Percentiles rank a stretch among this genome's conserved stretches.
These are phyloP conservation scores for Peromyscus melanophrys DNA, from an alignment of 2,797 vertebrate species.

Conservation along the genomic window DNA sequence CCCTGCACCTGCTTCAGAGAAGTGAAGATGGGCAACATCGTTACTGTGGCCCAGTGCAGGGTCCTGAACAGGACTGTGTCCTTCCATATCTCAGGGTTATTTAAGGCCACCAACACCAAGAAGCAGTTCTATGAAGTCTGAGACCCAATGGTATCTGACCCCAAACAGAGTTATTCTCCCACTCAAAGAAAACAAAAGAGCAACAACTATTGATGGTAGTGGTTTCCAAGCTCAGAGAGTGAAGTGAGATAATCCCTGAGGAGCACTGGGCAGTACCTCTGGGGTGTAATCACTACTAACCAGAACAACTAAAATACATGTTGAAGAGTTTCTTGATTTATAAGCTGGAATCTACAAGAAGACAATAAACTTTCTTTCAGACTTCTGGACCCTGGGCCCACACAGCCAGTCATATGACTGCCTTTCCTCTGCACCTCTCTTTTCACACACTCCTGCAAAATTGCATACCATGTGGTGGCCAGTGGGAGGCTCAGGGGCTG, in stretches of 20 bases:
- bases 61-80: slow-evolving; percentile 93
- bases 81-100: not conserved
- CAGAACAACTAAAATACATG: slow-evolving; percentile 7
- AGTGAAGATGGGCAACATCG: too few species aligned
- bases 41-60: not conserved
- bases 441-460: not conserved
- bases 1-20: not conserved
- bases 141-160: not conserved
- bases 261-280: not conserved
- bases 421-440: not conserved
- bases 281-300: not conserved
- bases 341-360: not conserved
- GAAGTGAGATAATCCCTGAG: slow-evolving; percentile 19
- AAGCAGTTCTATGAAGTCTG: not conserved
- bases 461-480: accelerated
- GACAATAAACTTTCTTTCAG: not conserved
- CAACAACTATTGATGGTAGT: not conserved
- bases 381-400: not conserved
- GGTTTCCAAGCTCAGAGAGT: not conserved
- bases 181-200: not conserved
- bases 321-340: slow-evolving; percentile 3
- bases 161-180: not conserved
- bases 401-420: not conserved
- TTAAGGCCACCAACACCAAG: not conserved
- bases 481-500: not conserved